Evolutionary conservation across 2,888 invertebrate species (phyloP).

Genomic region (Drosophila falleni): DNA sequence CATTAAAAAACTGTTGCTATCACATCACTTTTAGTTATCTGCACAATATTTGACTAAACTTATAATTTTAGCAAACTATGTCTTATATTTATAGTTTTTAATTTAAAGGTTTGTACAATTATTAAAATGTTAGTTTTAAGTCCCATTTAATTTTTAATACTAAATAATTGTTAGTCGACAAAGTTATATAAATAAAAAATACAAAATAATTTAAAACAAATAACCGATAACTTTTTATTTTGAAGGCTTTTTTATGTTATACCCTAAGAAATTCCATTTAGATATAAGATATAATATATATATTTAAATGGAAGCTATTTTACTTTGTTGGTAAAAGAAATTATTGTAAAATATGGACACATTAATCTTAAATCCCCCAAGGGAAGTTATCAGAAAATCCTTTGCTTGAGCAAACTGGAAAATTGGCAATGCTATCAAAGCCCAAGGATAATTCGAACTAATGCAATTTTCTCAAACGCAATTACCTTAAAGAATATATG

Average conservation of each 20-base stretch:
- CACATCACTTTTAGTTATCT: too few relatives aligned
- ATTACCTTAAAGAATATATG: slow-evolving; percentile 40
- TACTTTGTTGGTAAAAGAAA: background rate
- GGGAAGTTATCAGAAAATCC: background rate
- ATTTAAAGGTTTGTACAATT: too few relatives aligned
- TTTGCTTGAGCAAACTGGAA: slow-evolving; percentile 3
- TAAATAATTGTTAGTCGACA: background rate
- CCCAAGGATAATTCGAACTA: slow-evolving; percentile 56
- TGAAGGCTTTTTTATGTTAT: background rate
- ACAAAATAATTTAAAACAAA: background rate
- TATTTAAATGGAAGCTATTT: background rate
- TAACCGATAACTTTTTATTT: background rate
- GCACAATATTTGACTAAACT: too few relatives aligned
- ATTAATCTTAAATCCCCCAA: slow-evolving; percentile 14
- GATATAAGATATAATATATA: background rate
- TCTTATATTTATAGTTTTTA: too few relatives aligned
- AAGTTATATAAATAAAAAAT: background rate
- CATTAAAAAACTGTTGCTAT: too few relatives aligned
- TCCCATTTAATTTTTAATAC: too few relatives aligned
- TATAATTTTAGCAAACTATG: too few relatives aligned
- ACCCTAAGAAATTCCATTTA: background rate
- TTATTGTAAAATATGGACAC: background rate
- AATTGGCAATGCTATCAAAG: slow-evolving; percentile 45
- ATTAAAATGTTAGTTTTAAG: too few relatives aligned
- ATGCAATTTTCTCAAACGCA: slow-evolving; percentile 53